Evolutionary conservation across 1,140 invertebrate genomes (phyloP).

Genomic region (Battus philenor): DNA sequence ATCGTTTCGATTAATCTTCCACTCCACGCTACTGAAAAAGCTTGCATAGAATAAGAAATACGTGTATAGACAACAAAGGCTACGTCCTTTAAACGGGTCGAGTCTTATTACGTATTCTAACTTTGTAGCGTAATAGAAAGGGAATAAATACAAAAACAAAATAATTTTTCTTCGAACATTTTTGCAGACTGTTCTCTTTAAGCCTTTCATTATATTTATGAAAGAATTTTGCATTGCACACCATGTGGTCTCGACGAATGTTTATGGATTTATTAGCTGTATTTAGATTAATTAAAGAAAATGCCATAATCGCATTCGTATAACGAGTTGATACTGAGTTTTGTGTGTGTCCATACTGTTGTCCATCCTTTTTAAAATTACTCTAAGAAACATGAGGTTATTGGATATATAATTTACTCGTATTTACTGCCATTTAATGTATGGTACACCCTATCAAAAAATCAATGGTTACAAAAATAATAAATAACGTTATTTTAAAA

Average conservation of each 20-base stretch:
- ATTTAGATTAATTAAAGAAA: no score
- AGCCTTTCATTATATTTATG: no score
- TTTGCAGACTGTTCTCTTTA: conserved; percentile 1
- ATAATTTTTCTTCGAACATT: background rate
- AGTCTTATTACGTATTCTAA: conserved; percentile 14
- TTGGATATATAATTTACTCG: no score
- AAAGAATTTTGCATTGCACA: background rate
- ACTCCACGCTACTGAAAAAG: conserved; percentile 3
- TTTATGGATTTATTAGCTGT: no score
- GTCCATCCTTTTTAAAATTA: no score
- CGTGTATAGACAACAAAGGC: conserved; percentile 12
- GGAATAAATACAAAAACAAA: conserved; percentile 3
- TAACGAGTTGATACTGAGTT: background rate
- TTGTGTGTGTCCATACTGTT: background rate
- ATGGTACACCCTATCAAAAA: no score
- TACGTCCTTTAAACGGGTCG: conserved; percentile 15
- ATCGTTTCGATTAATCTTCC: conserved; percentile 13
- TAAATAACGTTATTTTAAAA: no score
- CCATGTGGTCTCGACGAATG: no score
- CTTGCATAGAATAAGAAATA: conserved; percentile 11
- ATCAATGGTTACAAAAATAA: no score
- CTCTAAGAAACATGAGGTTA: no score
- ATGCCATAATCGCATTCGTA: no score
- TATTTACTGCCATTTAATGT: no score
- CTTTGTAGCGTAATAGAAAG: conserved; percentile 13